A percentile compares a stretch with the other conserved stretches of the same genome.
Conservation (phyloP, 2,888 invertebrate genomes). For the Meiosimyza platycephala region DNA sequence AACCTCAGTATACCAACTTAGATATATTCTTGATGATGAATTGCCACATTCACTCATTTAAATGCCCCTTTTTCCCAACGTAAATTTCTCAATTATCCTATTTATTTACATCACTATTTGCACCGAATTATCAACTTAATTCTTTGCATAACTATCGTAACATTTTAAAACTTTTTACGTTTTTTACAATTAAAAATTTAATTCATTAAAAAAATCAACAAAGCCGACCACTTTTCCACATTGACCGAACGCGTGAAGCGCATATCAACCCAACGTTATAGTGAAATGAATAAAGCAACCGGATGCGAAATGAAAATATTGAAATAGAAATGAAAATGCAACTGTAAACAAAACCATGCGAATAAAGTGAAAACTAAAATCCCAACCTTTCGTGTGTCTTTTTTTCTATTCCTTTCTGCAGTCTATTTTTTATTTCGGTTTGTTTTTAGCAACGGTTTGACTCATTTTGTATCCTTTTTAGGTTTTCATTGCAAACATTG, state of each 20-base stretch:
- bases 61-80: no score
- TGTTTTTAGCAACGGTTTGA: conserved; percentile 3
- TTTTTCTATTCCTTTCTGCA: conserved; percentile 10
- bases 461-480: conserved; percentile 45
- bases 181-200: no score
- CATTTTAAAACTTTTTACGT: no score
- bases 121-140: conserved; percentile 1
- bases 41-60: no score
- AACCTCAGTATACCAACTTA: no score
- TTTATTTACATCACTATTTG: neutral
- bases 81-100: no score
- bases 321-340: conserved; percentile 11
- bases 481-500: conserved; percentile 67
- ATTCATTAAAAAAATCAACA: neutral
- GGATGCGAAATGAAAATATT: no score
- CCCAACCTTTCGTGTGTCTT: conserved; percentile 16
- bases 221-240: neutral
- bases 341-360: conserved; percentile 18
- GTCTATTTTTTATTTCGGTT: conserved; percentile 6
- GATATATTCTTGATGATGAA: no score
- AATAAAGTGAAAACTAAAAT: conserved; percentile 14
- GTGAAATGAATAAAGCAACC: no score
- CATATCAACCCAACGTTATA: neutral
- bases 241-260: neutral
- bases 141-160: no score